Evolutionary conservation across 2,888 invertebrate genomes (phyloP).

Genomic region (Drosophila setosimentum): DNA sequence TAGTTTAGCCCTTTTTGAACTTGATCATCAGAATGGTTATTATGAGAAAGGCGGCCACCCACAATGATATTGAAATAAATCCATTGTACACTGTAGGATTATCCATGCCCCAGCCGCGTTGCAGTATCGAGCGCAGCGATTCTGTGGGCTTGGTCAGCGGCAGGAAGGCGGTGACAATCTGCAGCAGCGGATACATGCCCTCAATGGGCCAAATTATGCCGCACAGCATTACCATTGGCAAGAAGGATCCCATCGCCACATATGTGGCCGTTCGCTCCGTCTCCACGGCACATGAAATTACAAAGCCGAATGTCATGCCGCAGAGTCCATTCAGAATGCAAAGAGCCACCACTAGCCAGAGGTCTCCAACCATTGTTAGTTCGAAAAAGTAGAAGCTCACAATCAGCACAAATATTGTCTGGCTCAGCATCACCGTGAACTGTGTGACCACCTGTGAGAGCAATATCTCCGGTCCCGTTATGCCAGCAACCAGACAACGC

Average conservation of each 20-base stretch:
- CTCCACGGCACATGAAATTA: slow-evolving; percentile 92
- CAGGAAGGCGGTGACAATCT: slow-evolving; percentile 90
- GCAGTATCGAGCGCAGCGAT: slow-evolving; percentile 93
- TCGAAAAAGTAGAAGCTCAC: slow-evolving; percentile 92
- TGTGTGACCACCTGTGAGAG: slow-evolving; percentile 95
- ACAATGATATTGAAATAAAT: slow-evolving; percentile 91
- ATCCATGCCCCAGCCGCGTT: slow-evolving; percentile 92
- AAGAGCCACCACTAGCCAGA: slow-evolving; percentile 90
- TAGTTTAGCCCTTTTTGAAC: slow-evolving; percentile 91
- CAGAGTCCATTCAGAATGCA: slow-evolving; percentile 94
- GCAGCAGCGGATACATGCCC: slow-evolving; percentile 92
- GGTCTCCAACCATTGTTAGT: slow-evolving; percentile 91
- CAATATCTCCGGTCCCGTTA: slow-evolving; percentile 92
- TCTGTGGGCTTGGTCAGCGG: slow-evolving; percentile 96
- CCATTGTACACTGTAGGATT: slow-evolving; percentile 92
- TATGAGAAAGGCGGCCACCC: slow-evolving; percentile 92
- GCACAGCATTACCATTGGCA: slow-evolving; percentile 94
- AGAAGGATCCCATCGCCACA: slow-evolving; percentile 93
- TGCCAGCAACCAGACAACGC: slow-evolving; percentile 94
- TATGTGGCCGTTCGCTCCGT: slow-evolving; percentile 94
- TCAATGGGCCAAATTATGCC: slow-evolving; percentile 98
- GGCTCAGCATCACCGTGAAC: slow-evolving; percentile 94
- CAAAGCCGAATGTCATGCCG: slow-evolving; percentile 97
- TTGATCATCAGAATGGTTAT: slow-evolving; percentile 91
- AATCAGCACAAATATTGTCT: slow-evolving; percentile 91